phyloP scores from a whole-genome alignment of 64 coral and sea anemone genomes.

The Dendronephthya gigantea region DNA sequence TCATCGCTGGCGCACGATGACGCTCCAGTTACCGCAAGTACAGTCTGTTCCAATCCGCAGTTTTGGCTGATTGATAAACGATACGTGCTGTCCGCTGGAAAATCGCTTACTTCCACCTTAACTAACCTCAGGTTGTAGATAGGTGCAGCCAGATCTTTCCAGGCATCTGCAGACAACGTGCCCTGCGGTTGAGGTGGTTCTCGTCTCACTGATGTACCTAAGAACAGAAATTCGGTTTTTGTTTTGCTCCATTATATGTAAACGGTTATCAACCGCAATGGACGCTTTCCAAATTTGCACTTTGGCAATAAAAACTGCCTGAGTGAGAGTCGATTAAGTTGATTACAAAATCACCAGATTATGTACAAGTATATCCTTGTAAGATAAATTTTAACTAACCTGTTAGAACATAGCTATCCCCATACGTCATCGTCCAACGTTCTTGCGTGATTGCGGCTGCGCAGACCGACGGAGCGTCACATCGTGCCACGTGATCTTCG shows the following conservation, averaged over 20 bases:
- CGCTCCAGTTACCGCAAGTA: background rate
- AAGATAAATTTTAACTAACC: background rate
- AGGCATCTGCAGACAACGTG: background rate
- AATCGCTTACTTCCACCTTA: background rate
- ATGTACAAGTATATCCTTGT: no score
- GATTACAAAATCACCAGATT: no score
- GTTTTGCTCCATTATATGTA: no score
- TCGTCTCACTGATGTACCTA: background rate
- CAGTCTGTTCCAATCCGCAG: background rate
- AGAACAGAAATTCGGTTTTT: background rate
- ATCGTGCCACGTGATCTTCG: background rate
- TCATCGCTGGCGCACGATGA: background rate
- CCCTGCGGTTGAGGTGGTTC: background rate
- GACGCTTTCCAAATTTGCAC: no score
- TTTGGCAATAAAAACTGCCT: no score
- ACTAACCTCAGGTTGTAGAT: background rate
- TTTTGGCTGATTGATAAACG: background rate
- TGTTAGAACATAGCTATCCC: background rate
- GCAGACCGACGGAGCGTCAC: background rate
- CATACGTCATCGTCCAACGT: background rate
- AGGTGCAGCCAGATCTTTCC: background rate
- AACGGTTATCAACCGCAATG: no score
- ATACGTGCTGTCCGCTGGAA: background rate
- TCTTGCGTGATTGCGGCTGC: background rate
- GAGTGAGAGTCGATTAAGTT: no score